These are phyloP conservation scores for Melanitta fusca DNA, from an alignment of 2,797 vertebrate species.

Conservation along the genomic window DNA sequence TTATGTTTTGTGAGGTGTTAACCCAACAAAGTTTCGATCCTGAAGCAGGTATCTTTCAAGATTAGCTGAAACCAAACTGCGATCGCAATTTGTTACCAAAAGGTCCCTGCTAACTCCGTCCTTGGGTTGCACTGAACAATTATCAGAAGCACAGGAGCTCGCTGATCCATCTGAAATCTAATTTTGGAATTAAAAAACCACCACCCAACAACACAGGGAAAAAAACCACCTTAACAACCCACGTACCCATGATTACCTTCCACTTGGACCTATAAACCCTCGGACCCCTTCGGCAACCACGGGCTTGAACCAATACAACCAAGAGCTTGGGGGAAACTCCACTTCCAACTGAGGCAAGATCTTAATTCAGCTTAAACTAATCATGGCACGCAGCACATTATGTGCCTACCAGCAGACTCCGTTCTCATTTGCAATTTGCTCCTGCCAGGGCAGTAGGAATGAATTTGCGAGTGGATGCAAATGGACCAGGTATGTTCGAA, in stretches of 20 bases:
- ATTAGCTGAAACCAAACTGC: neutral
- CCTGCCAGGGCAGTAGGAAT: neutral
- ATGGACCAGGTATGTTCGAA: constrained; percentile 37
- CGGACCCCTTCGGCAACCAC: neutral
- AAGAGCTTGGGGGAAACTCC: neutral
- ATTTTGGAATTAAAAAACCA: neutral
- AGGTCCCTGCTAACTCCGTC: neutral
- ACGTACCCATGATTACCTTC: neutral
- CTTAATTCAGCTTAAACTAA: neutral
- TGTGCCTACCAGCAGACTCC: neutral
- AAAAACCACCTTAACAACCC: neutral
- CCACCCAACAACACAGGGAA: neutral
- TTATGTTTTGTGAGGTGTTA: neutral
- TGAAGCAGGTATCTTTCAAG: neutral
- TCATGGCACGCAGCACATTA: neutral
- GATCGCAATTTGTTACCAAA: neutral
- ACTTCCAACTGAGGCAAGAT: neutral
- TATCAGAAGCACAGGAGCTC: constrained; percentile 16
- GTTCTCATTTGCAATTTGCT: neutral
- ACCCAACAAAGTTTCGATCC: neutral
- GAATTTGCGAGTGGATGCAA: constrained; percentile 45
- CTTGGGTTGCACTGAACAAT: neutral
- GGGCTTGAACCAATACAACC: neutral
- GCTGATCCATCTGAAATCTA: neutral
- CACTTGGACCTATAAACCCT: neutral